Percentiles rank a stretch among this genome's conserved stretches.
phyloP scores from a whole-genome alignment of 2,888 invertebrate genomes.

The Brenthis daphne region DNA sequence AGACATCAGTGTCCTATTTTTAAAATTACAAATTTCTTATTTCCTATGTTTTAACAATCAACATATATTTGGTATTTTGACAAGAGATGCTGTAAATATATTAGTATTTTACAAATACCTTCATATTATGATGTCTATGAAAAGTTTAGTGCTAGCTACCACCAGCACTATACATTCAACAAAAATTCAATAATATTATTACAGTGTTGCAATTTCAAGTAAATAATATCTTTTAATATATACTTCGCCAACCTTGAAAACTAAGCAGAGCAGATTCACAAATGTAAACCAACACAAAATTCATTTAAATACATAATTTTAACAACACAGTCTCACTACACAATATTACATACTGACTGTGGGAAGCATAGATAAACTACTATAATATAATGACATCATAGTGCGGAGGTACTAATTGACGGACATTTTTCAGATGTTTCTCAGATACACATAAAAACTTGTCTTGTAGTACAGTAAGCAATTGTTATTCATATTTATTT shows the following conservation, averaged over 20 bases:
- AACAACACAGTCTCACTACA: slow-evolving; percentile 20
- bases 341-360: slow-evolving; percentile 36
- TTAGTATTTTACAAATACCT: no score
- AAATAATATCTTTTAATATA: no score
- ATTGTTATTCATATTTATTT: no score
- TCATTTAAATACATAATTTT: slow-evolving; percentile 1
- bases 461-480: not conserved
- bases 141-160: no score
- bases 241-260: slow-evolving; percentile 7
- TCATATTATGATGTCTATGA: no score
- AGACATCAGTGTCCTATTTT: no score
- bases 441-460: slow-evolving; percentile 8
- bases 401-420: slow-evolving; percentile 53
- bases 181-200: no score
- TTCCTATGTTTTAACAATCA: not conserved
- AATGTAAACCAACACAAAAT: slow-evolving; percentile 11
- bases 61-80: not conserved
- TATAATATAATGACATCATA: slow-evolving; percentile 64
- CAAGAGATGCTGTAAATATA: no score
- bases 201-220: no score
- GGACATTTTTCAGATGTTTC: slow-evolving; percentile 36
- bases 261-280: slow-evolving; percentile 1
- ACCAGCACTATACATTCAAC: no score
- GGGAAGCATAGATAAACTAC: slow-evolving; percentile 50
- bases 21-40: not conserved